Base-by-base conservation (phyloP, 2,797 vertebrate species). In the Artibeus jamaicensis region DNA sequence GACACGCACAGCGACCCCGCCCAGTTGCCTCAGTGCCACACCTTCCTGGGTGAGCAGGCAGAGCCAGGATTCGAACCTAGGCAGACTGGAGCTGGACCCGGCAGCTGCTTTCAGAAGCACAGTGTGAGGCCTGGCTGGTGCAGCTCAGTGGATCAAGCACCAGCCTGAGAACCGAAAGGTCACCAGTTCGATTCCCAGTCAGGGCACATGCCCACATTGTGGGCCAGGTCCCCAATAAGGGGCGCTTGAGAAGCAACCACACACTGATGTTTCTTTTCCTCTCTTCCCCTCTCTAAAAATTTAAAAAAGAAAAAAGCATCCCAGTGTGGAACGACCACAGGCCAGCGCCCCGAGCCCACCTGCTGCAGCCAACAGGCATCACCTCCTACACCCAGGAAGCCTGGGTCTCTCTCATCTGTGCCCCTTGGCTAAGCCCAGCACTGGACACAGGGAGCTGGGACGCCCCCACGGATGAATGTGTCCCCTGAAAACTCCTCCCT, bases 61-160 rank as follows among this genome's bases (percentile, higher is more conserved):
- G n/a, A 74, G 39, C 53, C 22, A 21, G 70, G 44, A 1, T 2
- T 16, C 2, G 16, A 76, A 9, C 44, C n/a, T 34, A 2, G 67
- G 18, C 32, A 4, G 1, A 4, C 2, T 7, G 0, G 70, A 0
- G 4, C 8, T 1, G 0, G 14, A 1, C 26, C 0, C 16, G 12
- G 8, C 9, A 1, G 70, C 0, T 24, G 1, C 59, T 16, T 16
- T 78, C 22, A 9, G 59, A 37, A 22, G 22, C 39, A 7, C 53
- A 7, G 22, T 1, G 39, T 6, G 11, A 3, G 1, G 21, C 37
- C 59, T 26, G 57, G 57, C 57, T 59, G 24, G 57, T 12, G 57
- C 26, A 24, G 57, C 57, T 59, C 57, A 26, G 57, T 57, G 55
- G 55, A 57, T 1, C 3, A 8, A 57, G 55, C 9, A 9, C 55